Conservation (phyloP, 1,140 invertebrate genomes). For the Pollicipes pollicipes region DNA sequence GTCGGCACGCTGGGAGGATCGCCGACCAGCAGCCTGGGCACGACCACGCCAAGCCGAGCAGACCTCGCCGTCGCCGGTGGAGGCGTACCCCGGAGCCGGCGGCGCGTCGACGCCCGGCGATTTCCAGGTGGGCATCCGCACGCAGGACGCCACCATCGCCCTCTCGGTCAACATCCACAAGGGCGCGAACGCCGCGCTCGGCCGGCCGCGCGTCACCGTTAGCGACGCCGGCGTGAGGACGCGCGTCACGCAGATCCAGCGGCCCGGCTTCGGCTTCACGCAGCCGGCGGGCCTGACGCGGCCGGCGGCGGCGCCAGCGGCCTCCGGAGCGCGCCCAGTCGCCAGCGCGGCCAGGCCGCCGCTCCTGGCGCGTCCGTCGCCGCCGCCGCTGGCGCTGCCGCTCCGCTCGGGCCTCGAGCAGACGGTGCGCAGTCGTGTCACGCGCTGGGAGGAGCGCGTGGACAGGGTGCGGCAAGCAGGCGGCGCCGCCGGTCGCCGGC, state of each 20-base stretch:
- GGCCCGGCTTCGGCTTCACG: not conserved
- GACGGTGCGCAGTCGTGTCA: not conserved
- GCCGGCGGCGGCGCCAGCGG: not conserved
- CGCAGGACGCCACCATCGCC: not conserved
- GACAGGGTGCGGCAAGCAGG: not conserved
- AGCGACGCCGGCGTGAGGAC: not conserved
- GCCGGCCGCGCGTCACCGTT: not conserved
- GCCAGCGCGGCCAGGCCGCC: too few relatives aligned
- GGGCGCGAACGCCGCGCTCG: not conserved
- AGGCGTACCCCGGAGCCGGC: too few relatives aligned
- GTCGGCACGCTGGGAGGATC: too few relatives aligned
- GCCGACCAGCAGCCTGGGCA: too few relatives aligned
- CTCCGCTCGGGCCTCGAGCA: not conserved
- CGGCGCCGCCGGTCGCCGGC: not conserved
- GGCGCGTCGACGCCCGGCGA: too few relatives aligned
- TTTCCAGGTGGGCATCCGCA: not conserved
- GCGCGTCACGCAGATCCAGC: not conserved
- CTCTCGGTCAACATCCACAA: not conserved
- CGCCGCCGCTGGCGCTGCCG: not conserved
- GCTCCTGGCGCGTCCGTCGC: too few relatives aligned
- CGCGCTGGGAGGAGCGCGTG: not conserved
- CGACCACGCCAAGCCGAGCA: too few relatives aligned
- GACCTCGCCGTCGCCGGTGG: too few relatives aligned
- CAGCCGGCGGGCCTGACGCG: not conserved
- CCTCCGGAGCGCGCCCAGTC: not conserved